Base-by-base conservation (phyloP, 2,113 vertebrate genomes). In the Varanus komodoensis region DNA sequence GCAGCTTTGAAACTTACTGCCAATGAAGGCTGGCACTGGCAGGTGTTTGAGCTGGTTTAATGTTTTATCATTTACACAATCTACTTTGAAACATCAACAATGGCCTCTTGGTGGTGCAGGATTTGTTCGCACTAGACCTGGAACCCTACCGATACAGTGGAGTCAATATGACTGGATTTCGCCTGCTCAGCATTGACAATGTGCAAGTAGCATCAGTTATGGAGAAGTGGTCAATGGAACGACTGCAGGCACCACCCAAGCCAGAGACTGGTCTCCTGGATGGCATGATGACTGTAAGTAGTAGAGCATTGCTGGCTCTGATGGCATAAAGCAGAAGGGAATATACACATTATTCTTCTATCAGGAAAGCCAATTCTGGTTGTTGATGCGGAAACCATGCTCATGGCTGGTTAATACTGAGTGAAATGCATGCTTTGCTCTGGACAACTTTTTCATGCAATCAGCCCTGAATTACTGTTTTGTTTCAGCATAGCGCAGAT, bases 101-200 rank as follows among this genome's bases (percentile, higher is more conserved):
- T 27, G 78, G 19, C 73, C 83, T 3, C 6, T 57, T 23, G 87
- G 54, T 84, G 50, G 89, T 80, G 1, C 93, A 99, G 99, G 99
- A 99, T 96, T 96, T 99, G 87, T 99, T 99, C 92, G 98, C 99
- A 0, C 96, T 99, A 88, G 98, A 99, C 93, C 97, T 99, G 96
- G 99, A 99, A 95, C 98, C 98, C 38, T 99, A 99, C 89, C 98
- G 98, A 92, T 99, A 99, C 97, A 99, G 99, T 0, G 99, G 99
- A 3, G 99, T 99, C 80, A 99, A 99, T 92, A 99, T 99, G 98
- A 99, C 99, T 0, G 99, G 99, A 0, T 99, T 99, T 90, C 97
- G 99, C 32, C 97, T 99, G 81, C 98, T 99, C 32, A 99, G 99
- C 90, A 95, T 98, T 0, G 99, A 99, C 88, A 98, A 96, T 89